These are phyloP conservation scores for Diabrotica balteata DNA, from an alignment of 2,888 invertebrate species.

Conservation along the genomic window DNA sequence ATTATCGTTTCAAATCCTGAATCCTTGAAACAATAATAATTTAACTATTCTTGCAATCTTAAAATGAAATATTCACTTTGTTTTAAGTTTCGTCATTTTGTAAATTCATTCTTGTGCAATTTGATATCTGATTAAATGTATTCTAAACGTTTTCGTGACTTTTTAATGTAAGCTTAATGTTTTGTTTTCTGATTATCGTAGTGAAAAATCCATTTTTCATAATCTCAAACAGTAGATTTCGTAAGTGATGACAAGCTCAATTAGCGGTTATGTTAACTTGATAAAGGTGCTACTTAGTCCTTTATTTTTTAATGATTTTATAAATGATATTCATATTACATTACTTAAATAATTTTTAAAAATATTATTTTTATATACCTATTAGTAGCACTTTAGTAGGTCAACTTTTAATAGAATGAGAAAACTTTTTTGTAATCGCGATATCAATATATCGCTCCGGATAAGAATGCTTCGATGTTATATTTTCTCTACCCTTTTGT, in stretches of 20 bases:
- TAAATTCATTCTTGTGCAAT: conserved; percentile 24
- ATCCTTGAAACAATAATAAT: conserved; percentile 14
- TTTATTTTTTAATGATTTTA: no score
- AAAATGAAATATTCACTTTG: conserved; percentile 20
- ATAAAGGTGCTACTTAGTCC: no score
- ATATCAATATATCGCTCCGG: no score
- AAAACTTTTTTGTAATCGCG: no score
- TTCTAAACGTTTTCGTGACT: conserved; percentile 27
- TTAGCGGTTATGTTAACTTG: not conserved
- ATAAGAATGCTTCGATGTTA: no score
- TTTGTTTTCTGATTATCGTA: conserved; percentile 19
- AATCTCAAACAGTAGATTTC: conserved; percentile 10
- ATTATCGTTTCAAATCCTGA: conserved; percentile 13
- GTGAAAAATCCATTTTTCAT: conserved; percentile 15
- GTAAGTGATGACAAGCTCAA: conserved; percentile 1
- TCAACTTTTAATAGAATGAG: no score
- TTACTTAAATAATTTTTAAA: no score
- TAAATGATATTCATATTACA: no score
- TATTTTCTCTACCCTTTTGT: no score
- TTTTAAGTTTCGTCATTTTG: conserved; percentile 21
- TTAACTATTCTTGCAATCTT: conserved; percentile 6
- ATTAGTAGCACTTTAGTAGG: no score
- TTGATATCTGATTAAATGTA: conserved; percentile 29
- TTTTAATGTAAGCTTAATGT: conserved; percentile 19
- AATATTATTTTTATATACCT: no score